Percentiles rank a stretch among this genome's conserved stretches.
Evolutionary conservation across 2,888 invertebrate species (phyloP).

Genomic region (Molorchus minor): DNA sequence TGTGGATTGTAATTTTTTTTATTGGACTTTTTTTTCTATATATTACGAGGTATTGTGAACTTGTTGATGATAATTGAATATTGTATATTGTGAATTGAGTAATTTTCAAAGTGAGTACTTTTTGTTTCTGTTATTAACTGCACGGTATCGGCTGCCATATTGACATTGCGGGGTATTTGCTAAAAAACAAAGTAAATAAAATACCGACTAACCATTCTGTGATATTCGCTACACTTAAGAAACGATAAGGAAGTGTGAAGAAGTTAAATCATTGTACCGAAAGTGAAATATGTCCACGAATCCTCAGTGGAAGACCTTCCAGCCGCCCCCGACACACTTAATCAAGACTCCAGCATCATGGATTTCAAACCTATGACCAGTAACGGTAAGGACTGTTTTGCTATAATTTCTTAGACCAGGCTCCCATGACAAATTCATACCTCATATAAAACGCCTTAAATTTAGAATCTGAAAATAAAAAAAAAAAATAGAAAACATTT

Average conservation of each 20-base stretch:
- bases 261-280: constrained; percentile 57
- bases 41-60: constrained; percentile 48
- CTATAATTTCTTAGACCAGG: no score
- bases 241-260: constrained; percentile 53
- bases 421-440: no score
- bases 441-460: no score
- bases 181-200: constrained; percentile 34
- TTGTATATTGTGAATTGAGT: constrained; percentile 49
- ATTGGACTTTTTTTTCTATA: constrained; percentile 45
- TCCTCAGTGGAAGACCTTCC: constrained; percentile 91
- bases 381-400: constrained; percentile 54
- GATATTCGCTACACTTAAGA: constrained; percentile 68
- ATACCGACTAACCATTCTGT: constrained; percentile 68
- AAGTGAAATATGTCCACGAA: constrained; percentile 75
- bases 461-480: no score
- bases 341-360: constrained; percentile 81
- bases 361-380: constrained; percentile 80
- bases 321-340: constrained; percentile 85
- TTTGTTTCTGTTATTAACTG: constrained; percentile 42
- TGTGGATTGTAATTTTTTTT: constrained; percentile 59
- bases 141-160: constrained; percentile 58
- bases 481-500: no score
- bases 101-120: constrained; percentile 46
- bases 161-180: constrained; percentile 55
- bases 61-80: constrained; percentile 43